These are phyloP conservation scores for Ctenochaetus hawaiiensis DNA, from an alignment of 2,797 vertebrate species.

Conservation along the genomic window DNA sequence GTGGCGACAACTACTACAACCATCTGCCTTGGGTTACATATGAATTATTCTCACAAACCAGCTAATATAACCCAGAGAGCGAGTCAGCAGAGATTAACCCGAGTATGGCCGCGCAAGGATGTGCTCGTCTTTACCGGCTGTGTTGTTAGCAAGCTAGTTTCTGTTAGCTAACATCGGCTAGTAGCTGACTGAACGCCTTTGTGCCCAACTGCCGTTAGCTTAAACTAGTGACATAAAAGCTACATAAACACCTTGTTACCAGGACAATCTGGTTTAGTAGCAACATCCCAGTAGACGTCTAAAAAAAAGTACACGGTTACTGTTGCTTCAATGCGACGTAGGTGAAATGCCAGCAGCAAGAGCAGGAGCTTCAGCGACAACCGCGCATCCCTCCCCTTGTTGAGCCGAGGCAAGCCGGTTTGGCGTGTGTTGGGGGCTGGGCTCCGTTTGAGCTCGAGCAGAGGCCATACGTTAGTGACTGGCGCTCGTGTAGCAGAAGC, in stretches of 20 bases:
- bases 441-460: slow-evolving; percentile 58
- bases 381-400: slow-evolving; percentile 72
- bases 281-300: slow-evolving; percentile 24
- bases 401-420: slow-evolving; percentile 75
- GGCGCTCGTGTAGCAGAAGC: slow-evolving; percentile 15
- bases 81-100: slow-evolving; percentile 60
- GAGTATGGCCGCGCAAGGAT: slow-evolving; percentile 43
- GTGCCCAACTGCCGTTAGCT: slow-evolving; percentile 59
- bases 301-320: not conserved
- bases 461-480: slow-evolving; percentile 29
- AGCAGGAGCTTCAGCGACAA: slow-evolving; percentile 52
- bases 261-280: not conserved
- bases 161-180: slow-evolving; percentile 67
- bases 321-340: slow-evolving; percentile 28
- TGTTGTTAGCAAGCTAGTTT: slow-evolving; percentile 75
- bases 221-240: slow-evolving; percentile 7
- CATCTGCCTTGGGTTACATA: slow-evolving; percentile 5
- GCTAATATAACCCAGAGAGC: slow-evolving; percentile 15
- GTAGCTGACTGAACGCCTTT: slow-evolving; percentile 67
- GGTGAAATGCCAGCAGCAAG: slow-evolving; percentile 41
- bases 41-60: slow-evolving; percentile 13
- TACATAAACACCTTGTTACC: slow-evolving; percentile 14
- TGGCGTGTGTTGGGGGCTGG: slow-evolving; percentile 77
- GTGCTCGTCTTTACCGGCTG: slow-evolving; percentile 67
- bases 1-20: slow-evolving; percentile 25